phyloP scores from a whole-genome alignment of 37 sponge, comb jelly and placozoan genomes.

The Aphrocallistes beatrix region DNA sequence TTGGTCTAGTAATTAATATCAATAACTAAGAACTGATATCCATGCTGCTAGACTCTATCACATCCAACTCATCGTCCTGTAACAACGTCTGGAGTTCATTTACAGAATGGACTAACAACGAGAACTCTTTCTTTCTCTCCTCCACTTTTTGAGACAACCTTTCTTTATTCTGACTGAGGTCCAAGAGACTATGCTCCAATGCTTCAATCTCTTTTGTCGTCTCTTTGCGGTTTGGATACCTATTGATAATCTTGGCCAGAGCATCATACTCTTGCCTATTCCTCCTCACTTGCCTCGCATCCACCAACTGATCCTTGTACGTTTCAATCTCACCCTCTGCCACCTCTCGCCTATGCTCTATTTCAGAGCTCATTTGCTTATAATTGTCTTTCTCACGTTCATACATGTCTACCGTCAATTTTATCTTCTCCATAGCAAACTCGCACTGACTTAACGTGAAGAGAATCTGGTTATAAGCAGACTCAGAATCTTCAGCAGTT shows the following conservation, averaged over 20 bases:
- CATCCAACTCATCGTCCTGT: conserved; percentile 23
- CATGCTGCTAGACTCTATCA: neutral
- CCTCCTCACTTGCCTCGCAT: conserved; percentile 44
- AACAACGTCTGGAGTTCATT: conserved; percentile 56
- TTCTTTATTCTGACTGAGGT: neutral
- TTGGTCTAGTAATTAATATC: too few species aligned
- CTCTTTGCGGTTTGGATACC: conserved; percentile 47
- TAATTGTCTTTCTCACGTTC: conserved; percentile 58
- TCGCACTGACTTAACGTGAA: conserved; percentile 50
- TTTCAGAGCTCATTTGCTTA: conserved; percentile 32
- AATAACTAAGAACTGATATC: neutral
- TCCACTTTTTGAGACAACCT: conserved; percentile 33
- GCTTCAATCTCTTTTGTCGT: conserved; percentile 34
- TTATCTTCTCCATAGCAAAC: conserved; percentile 40
- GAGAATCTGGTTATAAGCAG: conserved; percentile 72
- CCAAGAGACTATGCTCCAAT: conserved; percentile 32
- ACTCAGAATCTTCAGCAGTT: conserved; percentile 20
- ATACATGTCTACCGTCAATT: conserved; percentile 70
- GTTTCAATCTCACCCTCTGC: conserved; percentile 38
- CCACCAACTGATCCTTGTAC: conserved; percentile 43
- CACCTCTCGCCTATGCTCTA: conserved; percentile 40
- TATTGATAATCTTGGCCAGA: conserved; percentile 47
- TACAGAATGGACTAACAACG: conserved; percentile 55
- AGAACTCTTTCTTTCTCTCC: conserved; percentile 56
- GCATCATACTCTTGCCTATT: conserved; percentile 65